Evolutionary conservation across 2,113 vertebrate species (phyloP).

Genomic region (Hystrix cristata): DNA sequence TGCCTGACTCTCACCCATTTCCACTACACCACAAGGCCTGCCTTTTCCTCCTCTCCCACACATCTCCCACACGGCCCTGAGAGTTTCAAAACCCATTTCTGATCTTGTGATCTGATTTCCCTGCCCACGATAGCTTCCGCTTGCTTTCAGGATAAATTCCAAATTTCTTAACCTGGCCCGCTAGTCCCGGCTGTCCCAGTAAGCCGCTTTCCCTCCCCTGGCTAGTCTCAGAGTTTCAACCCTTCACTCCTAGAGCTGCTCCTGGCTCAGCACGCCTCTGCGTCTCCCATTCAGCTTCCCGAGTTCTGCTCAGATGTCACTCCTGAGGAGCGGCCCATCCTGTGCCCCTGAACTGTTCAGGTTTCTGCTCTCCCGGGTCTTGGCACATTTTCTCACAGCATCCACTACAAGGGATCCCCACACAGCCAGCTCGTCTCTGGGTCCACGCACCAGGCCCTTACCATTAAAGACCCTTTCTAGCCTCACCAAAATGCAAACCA

Average conservation of each 20-base stretch:
- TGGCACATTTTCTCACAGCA: not conserved
- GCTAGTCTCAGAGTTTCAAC: not conserved
- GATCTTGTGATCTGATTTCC: not conserved
- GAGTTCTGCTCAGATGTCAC: not conserved
- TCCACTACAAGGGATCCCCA: not conserved
- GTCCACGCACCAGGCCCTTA: rapidly evolving
- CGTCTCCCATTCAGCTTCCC: rapidly evolving
- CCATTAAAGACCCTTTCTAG: not conserved
- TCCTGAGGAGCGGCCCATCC: not conserved
- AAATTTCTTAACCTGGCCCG: not conserved
- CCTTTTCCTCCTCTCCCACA: not conserved
- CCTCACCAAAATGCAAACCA: not conserved
- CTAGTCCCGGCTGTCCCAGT: rapidly evolving
- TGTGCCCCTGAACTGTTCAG: not conserved
- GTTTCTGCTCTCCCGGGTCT: not conserved
- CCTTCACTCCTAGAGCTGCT: not conserved
- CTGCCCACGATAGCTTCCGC: not conserved
- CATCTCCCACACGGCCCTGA: not conserved
- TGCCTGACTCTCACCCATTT: not conserved
- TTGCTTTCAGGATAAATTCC: not conserved
- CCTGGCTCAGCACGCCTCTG: not conserved
- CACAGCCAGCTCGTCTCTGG: not conserved
- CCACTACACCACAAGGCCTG: not conserved
- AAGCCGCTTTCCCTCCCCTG: not conserved
- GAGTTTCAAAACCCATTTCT: not conserved